Conservation (phyloP, 2,113 vertebrate genomes). For the Polyodon spathula region DNA sequence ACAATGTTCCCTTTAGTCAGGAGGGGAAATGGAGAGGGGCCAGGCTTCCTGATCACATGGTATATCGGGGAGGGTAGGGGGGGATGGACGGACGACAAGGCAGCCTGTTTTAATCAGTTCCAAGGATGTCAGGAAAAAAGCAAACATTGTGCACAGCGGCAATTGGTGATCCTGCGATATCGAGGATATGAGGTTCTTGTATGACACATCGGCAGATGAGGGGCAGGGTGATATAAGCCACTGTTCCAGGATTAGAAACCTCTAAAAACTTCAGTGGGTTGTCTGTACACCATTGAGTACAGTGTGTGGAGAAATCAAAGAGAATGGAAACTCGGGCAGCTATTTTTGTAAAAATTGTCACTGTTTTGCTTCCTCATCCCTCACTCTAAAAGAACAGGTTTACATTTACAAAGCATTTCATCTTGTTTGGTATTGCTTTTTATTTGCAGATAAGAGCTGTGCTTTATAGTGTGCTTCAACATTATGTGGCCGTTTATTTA, state of each 20-base stretch:
- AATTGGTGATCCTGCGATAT: conserved; percentile 67
- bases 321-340: no score
- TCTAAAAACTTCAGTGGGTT: conserved; percentile 76
- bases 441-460: no score
- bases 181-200: conserved; percentile 81
- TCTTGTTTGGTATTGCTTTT: no score
- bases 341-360: no score
- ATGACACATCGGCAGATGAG: conserved; percentile 74
- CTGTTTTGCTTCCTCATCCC: no score
- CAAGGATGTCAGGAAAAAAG: conserved; percentile 55
- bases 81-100: conserved; percentile 33
- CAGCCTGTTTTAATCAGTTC: conserved; percentile 47
- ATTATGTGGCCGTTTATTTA: no score
- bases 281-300: no score
- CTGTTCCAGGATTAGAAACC: conserved; percentile 94
- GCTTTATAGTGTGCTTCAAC: no score
- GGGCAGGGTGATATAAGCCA: conserved; percentile 77
- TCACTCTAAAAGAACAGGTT: no score
- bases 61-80: conserved; percentile 33
- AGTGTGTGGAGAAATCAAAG: no score
- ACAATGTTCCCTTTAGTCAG: conserved; percentile 87
- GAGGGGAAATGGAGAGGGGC: conserved; percentile 84
- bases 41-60: conserved; percentile 76
- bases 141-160: conserved; percentile 57
- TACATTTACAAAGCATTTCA: no score